Evolutionary conservation across 2,113 vertebrate genomes (phyloP).

Genomic region (Excalfactoria chinensis): DNA sequence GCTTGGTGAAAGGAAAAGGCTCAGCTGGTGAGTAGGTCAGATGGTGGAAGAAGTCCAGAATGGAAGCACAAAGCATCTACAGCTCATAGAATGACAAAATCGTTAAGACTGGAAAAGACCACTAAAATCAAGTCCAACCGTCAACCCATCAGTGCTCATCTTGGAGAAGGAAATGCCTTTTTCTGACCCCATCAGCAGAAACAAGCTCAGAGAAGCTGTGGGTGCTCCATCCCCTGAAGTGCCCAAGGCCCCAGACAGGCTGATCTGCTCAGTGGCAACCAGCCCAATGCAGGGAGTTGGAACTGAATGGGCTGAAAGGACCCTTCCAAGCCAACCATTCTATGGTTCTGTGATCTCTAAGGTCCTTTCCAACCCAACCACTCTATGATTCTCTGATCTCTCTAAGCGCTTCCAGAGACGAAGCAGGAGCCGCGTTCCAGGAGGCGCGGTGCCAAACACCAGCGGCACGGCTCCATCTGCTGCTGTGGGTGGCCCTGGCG

Average conservation of each 20-base stretch:
- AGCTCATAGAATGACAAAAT: no score
- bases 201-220: no score
- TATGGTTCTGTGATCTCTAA: no score
- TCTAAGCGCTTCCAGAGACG: not conserved
- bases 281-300: no score
- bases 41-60: not conserved
- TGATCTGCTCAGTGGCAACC: no score
- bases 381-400: not conserved
- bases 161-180: not conserved
- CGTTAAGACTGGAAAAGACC: no score
- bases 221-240: no score
- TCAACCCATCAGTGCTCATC: not conserved
- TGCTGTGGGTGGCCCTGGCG: constrained; percentile 46
- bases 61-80: not conserved
- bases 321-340: not conserved
- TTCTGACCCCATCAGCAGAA: not conserved
- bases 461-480: constrained; percentile 38
- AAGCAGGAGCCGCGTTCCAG: constrained; percentile 30
- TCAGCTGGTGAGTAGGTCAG: not conserved
- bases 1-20: fast-evolving
- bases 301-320: not conserved
- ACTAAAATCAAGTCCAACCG: no score
- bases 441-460: constrained; percentile 30
- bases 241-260: no score
- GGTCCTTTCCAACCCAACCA: not conserved